Percentiles rank a stretch among this genome's conserved stretches.
Evolutionary conservation across 2,113 vertebrate species (phyloP).

Genomic region (Natator depressus): DNA sequence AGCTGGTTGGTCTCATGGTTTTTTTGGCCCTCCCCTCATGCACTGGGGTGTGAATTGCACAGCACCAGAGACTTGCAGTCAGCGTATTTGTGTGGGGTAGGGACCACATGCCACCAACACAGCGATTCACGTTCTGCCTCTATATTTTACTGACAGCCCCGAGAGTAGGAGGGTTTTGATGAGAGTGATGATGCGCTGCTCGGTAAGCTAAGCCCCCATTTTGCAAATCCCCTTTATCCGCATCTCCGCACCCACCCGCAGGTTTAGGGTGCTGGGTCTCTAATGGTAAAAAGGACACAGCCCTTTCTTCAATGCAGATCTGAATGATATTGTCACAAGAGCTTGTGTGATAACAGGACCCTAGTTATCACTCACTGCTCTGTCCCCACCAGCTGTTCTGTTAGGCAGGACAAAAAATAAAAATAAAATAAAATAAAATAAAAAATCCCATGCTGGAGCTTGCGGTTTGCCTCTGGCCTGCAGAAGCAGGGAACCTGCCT

Average conservation of each 20-base stretch:
- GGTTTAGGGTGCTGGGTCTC: not conserved
- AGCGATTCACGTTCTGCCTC: not conserved
- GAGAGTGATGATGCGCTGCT: not conserved
- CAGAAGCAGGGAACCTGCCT: not conserved
- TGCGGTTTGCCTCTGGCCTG: not conserved
- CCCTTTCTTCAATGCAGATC: not conserved
- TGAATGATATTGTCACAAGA: not conserved
- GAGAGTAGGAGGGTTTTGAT: too few relatives aligned
- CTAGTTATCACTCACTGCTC: not conserved
- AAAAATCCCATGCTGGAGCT: not conserved
- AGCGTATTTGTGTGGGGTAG: not conserved
- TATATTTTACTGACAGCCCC: not conserved
- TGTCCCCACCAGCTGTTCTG: not conserved
- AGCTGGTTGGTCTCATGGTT: not conserved
- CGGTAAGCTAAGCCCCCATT: not conserved
- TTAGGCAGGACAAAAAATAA: too few relatives aligned
- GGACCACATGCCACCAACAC: not conserved
- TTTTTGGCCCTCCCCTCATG: not conserved
- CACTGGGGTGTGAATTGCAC: not conserved
- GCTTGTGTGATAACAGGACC: not conserved
- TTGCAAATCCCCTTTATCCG: not conserved
- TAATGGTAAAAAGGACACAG: not conserved
- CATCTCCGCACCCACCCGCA: not conserved
- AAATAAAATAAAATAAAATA: too few relatives aligned
- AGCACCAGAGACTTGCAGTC: not conserved